Evolutionary conservation across 2,113 vertebrate species (phyloP), one percentile per base, ranked within the genome.

Genomic region (Oophaga pumilio): DNA sequence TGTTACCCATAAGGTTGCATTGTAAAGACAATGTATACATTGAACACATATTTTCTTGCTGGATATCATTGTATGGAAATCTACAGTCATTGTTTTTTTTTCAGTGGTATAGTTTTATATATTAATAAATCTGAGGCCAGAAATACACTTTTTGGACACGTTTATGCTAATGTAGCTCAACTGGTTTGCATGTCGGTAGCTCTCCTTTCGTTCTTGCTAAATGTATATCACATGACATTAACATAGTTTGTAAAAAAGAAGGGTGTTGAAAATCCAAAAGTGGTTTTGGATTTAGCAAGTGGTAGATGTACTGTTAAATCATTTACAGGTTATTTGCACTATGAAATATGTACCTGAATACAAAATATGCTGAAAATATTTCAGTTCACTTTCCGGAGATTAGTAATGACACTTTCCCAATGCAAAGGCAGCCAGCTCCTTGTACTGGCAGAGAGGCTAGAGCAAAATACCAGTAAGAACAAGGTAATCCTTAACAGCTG

Each of bases 401-500:
- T 74, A 43, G 10, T 74, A 6, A 18, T 1, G 8, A 33, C 53
- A 57, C 8, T 59, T 60, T 60, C 22, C 24, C 24, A 80, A 20
- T 33, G 77, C 56, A 26, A 57, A 24, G 50, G 18, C 50, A 57
- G 49, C 10, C 76, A 56, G 76, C 1, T 6, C 53, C 18, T 28
- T 59, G 12, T 74, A 49, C 18, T 80, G 24, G 24, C 56, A 60
- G 56, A 12, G 57, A 43, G 12, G 60, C 77, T 59, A 57, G 77
- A 80, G 85, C 50, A 86, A 52, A 71, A 71, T 28, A 80, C 76
- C 18, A 33, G 50, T 15, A 79, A 15, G 26, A 11, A 86, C 79
- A 77, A 28, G 13, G 4, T 86, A 79, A 86, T 86, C 74, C 62
- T 53, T 80, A 18, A 57, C 85, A 80, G 85, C 85, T 86, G 85